phyloP scores from a whole-genome alignment of 2,797 vertebrate genomes.

The Ctenochaetus hawaiiensis region DNA sequence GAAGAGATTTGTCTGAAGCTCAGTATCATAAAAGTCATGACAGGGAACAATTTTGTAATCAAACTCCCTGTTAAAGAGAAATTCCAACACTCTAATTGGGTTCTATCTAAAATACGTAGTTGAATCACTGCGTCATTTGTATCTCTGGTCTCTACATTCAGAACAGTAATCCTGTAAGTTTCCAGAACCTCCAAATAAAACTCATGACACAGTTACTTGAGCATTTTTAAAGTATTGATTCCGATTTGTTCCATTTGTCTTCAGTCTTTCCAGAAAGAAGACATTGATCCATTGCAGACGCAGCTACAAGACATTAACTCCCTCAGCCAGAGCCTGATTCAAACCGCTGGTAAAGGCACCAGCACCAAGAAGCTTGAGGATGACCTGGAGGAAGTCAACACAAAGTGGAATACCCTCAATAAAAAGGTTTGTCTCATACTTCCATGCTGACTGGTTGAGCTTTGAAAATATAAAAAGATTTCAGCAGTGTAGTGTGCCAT shows the following conservation, averaged over 20 bases:
- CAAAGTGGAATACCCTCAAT: conserved; percentile 96
- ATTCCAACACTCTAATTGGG: background rate
- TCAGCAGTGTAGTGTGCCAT: conserved; percentile 15
- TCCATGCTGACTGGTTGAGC: conserved; percentile 5
- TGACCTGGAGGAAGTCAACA: conserved; percentile 91
- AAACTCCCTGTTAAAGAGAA: background rate
- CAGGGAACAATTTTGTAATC: background rate
- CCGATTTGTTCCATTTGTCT: conserved; percentile 50
- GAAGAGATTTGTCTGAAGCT: background rate
- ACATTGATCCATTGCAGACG: conserved; percentile 93
- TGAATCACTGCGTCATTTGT: background rate
- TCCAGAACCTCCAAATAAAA: background rate
- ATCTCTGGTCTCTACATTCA: background rate
- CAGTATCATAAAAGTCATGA: background rate
- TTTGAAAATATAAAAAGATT: conserved; percentile 14
- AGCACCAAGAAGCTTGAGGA: conserved; percentile 90
- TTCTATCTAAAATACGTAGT: background rate
- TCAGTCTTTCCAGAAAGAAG: conserved; percentile 96
- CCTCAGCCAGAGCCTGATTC: conserved; percentile 94
- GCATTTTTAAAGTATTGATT: conserved; percentile 4
- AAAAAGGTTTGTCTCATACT: conserved; percentile 87
- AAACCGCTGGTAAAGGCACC: conserved; percentile 92
- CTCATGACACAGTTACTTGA: conserved; percentile 16
- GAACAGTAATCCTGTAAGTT: background rate
- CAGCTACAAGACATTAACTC: conserved; percentile 94